These are phyloP conservation scores for Seira ritae DNA, from an alignment of 2,888 invertebrate genomes.

Conservation along the genomic window DNA sequence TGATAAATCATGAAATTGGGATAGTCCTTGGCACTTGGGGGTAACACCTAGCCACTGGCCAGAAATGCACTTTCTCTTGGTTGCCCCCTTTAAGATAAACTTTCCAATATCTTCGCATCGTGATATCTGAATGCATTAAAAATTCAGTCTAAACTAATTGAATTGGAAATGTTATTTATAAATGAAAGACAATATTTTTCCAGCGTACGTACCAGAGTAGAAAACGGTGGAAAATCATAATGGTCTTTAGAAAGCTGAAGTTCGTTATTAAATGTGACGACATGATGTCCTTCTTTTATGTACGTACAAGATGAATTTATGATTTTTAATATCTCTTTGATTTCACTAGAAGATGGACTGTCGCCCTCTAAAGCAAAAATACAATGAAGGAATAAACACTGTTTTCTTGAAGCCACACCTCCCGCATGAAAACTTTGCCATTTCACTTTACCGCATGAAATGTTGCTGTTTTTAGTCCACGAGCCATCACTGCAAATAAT, in stretches of 20 bases:
- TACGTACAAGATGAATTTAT: constrained; percentile 81
- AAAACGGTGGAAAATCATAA: constrained; percentile 87
- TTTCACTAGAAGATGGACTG: constrained; percentile 48
- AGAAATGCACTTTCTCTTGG: constrained; percentile 83
- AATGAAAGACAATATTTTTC: background rate
- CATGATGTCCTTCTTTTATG: constrained; percentile 82
- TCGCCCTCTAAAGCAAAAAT: constrained; percentile 32
- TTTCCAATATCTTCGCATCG: constrained; percentile 92
- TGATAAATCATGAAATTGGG: constrained; percentile 91
- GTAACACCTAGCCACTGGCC: constrained; percentile 89
- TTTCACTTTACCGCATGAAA: constrained; percentile 89
- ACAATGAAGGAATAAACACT: too few relatives aligned
- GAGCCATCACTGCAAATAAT: constrained; percentile 89
- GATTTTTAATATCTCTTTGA: constrained; percentile 58
- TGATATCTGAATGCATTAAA: constrained; percentile 76
- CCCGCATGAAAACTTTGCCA: too few relatives aligned
- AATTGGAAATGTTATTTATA: background rate
- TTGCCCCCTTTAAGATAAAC: constrained; percentile 87
- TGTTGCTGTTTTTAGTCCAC: constrained; percentile 86
- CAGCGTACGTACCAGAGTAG: constrained; percentile 80
- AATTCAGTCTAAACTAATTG: background rate
- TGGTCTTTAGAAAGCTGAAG: constrained; percentile 85
- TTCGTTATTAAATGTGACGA: constrained; percentile 89
- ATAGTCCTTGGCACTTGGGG: constrained; percentile 87
- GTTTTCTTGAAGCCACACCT: too few relatives aligned